Evolutionary conservation across 2,797 vertebrate genomes (phyloP), one percentile per base, ranked within the genome.

Genomic region (Scleropages formosus): DNA sequence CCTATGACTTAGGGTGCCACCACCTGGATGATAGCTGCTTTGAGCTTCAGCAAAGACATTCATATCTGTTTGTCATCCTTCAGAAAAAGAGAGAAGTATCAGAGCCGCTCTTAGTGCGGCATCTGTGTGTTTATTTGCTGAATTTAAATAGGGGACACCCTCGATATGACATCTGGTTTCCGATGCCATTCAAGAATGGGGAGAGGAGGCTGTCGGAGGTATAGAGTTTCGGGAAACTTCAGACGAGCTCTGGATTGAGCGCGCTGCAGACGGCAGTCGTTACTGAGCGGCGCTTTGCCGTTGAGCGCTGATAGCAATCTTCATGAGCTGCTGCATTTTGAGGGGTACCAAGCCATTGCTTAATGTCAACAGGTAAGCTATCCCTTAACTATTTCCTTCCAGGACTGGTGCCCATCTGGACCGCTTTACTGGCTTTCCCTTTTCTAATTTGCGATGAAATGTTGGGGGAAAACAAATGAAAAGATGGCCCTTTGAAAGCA

Each of bases 361-460:
- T 83, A 81, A 85, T 81, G 86, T 80, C 75, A 83, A 80, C 67
- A 82, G 78, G 78, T 84, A 85, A 85, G 83, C 82, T 24, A 75
- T 76, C 79, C 77, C 78, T 84, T 79, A 86, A 84, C 88, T 82
- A 87, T 86, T 67, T 85, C 74, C 80, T 75, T 86, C 82, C 74
- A 86, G 87, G 87, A 88, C 77, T 72, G 85, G 88, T 80, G 79
- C 76, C 84, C 80, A 86, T 87, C 84, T 87, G 87, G 82, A 75
- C 77, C 64, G 8, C 80, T 68, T 75, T 24, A 39, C 0, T 26
- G 39, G 11, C 31, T 26, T 22, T 44, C 44, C 15, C 10, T 60
- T 26, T 44, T 31, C 11, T 59, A 49, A 73, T 49, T 16, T 39
- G 75, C 9, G 18, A 16, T 60, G 56, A 73, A 67, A 49, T 22